Percentiles rank a stretch among this genome's conserved stretches.
Conservation (phyloP, 2,113 vertebrate species). For the Papio anubis region DNA sequence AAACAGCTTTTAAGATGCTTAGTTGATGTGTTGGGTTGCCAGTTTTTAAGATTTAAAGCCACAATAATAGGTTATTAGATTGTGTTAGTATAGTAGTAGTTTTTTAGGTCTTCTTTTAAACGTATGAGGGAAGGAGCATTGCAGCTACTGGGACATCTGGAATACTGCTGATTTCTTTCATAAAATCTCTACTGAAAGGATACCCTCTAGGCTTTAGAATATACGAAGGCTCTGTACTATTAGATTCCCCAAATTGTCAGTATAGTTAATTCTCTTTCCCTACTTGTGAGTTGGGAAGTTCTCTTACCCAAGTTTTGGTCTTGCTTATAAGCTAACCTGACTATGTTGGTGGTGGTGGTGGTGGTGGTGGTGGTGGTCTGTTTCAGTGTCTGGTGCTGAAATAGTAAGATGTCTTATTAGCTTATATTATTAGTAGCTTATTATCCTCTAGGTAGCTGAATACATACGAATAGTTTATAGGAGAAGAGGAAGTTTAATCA, state of each 20-base stretch:
- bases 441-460: neutral
- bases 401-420: neutral
- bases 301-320: neutral
- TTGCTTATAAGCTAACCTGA: neutral
- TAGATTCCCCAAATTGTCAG: neutral
- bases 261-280: neutral
- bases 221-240: neutral
- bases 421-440: neutral
- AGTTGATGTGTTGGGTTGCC: neutral
- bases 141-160: neutral
- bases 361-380: no score
- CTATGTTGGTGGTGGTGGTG: neutral
- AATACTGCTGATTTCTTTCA: neutral
- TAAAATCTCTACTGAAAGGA: neutral
- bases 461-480: neutral
- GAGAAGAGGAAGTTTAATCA: neutral
- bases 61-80: conserved; percentile 7
- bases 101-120: neutral
- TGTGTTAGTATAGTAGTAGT: neutral
- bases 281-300: conserved; percentile 16
- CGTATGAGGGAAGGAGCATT: neutral
- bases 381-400: neutral
- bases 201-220: neutral
- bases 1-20: conserved; percentile 5
- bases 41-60: neutral